A percentile compares a stretch with the other conserved stretches of the same genome.
Evolutionary conservation across 2,113 vertebrate species (phyloP).

Genomic region (Dendrocopos noguchii): DNA sequence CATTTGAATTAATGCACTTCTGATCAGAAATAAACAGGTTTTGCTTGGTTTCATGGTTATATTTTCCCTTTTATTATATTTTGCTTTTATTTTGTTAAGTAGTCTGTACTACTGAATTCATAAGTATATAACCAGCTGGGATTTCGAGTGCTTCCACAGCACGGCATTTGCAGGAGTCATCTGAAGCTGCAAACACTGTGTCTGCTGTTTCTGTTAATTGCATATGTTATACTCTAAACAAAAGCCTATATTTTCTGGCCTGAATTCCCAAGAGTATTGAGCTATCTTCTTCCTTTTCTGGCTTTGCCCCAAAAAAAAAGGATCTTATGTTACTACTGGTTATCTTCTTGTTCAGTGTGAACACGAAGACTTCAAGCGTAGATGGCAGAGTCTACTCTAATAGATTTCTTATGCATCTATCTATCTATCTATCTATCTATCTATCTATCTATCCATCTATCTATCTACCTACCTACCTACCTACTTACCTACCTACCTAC

Average conservation of each 20-base stretch:
- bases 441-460: no score
- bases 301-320: background rate
- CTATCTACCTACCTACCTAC: no score
- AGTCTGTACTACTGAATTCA: background rate
- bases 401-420: fast-evolving
- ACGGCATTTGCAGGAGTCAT: background rate
- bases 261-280: background rate
- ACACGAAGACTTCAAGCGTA: background rate
- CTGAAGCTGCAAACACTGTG: background rate
- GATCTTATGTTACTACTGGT: background rate
- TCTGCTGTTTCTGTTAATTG: background rate
- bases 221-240: background rate
- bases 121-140: background rate
- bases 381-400: background rate
- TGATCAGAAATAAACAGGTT: background rate
- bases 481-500: no score
- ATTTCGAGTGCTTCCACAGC: background rate
- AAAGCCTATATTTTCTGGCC: background rate
- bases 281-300: background rate
- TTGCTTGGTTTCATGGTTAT: background rate
- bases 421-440: no score
- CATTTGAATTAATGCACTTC: conserved; percentile 14
- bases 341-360: background rate
- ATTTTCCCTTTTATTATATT: background rate
- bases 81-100: background rate